Evolutionary conservation across 2,113 vertebrate species (phyloP).

Genomic region (Ctenodactylus gundi): DNA sequence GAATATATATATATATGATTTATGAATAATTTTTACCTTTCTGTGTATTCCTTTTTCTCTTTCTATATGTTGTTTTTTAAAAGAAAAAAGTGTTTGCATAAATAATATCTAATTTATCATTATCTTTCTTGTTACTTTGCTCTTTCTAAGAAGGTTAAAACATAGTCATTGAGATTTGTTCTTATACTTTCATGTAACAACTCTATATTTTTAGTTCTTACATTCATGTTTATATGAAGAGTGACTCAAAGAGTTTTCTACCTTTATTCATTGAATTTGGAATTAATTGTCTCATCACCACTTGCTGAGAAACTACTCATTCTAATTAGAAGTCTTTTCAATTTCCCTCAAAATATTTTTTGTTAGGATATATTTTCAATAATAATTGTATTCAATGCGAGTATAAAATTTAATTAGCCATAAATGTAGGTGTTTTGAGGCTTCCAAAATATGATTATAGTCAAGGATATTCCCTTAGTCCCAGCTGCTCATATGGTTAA

Average conservation of each 20-base stretch:
- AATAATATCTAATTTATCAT: not conserved
- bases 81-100: not conserved
- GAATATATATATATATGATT: not conserved
- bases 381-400: too few species aligned
- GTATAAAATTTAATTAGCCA: not conserved
- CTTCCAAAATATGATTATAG: not conserved
- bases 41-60: not conserved
- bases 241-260: not conserved
- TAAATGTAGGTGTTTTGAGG: not conserved
- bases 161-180: not conserved
- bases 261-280: not conserved
- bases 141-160: not conserved
- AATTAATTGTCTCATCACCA: not conserved
- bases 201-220: not conserved
- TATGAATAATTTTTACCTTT: not conserved
- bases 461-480: not conserved
- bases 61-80: not conserved
- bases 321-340: not conserved
- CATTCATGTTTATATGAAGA: not conserved
- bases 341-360: too few species aligned
- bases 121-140: not conserved
- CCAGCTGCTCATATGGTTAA: not conserved
- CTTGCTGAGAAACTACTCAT: not conserved
- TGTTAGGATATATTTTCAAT: too few species aligned
- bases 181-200: not conserved